A percentile compares a stretch with the other conserved stretches of the same genome.
Conservation (phyloP, 1,140 invertebrate species). For the Drosophila tsacasi region DNA sequence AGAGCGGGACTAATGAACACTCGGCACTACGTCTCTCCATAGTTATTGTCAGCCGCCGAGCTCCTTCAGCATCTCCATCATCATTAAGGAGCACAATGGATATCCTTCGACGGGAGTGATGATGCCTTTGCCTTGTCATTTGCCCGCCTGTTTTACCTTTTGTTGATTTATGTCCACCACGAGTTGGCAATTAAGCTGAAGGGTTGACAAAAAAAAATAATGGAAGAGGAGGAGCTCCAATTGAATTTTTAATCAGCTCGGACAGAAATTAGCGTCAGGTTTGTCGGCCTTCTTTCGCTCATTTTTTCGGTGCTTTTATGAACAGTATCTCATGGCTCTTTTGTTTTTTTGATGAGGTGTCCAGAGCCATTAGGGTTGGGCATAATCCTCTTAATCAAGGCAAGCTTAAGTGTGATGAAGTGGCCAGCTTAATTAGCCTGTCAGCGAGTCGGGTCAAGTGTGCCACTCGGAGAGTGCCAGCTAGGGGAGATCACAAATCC, state of each 20-base stretch:
- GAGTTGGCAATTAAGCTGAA: constrained; percentile 69
- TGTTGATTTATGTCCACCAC: constrained; percentile 60
- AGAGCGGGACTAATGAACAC: constrained; percentile 62
- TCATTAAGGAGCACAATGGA: constrained; percentile 61
- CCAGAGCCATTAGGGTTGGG: constrained; percentile 24
- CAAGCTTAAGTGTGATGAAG: constrained; percentile 69
- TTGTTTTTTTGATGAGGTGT: constrained; percentile 45
- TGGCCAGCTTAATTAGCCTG: constrained; percentile 69
- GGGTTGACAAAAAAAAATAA: constrained; percentile 35
- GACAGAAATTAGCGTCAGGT: constrained; percentile 70
- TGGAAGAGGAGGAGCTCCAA: constrained; percentile 26
- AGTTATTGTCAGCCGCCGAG: constrained; percentile 48
- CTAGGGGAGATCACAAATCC: constrained; percentile 12
- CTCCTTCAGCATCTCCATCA: constrained; percentile 47
- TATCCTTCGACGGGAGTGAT: constrained; percentile 16
- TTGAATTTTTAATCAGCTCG: constrained; percentile 77
- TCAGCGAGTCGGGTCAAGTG: constrained; percentile 58
- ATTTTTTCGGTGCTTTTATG: constrained; percentile 38
- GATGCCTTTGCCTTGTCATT: constrained; percentile 48
- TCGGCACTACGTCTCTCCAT: constrained; percentile 37
- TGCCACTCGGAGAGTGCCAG: neutral
- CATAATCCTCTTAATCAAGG: constrained; percentile 59
- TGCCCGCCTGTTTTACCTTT: constrained; percentile 62
- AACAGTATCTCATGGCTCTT: constrained; percentile 24
- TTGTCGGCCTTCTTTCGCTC: constrained; percentile 12